These are phyloP conservation scores for Thumatha senex DNA, from an alignment of 2,888 invertebrate genomes.

Conservation along the genomic window DNA sequence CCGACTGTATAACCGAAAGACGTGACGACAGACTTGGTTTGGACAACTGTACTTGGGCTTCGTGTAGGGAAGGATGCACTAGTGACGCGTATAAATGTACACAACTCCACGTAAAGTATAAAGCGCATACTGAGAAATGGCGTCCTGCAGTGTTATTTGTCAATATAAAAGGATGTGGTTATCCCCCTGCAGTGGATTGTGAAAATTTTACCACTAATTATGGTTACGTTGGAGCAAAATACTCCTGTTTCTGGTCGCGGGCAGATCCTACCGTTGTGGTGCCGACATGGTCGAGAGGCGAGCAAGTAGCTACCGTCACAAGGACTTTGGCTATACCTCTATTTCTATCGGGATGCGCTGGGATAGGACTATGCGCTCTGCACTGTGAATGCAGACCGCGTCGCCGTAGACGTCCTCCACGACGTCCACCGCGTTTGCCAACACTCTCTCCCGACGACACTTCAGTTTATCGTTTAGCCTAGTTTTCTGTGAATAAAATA, in stretches of 20 bases:
- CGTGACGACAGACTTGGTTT: constrained; percentile 88
- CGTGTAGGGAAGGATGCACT: constrained; percentile 91
- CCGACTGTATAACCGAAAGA: constrained; percentile 88
- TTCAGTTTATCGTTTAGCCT: constrained; percentile 73
- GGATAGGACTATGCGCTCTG: constrained; percentile 92
- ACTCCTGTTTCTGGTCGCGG: constrained; percentile 88
- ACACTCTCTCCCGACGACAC: constrained; percentile 82
- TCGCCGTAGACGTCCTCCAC: constrained; percentile 85
- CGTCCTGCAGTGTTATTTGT: constrained; percentile 87
- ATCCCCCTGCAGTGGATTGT: constrained; percentile 90
- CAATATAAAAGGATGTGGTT: constrained; percentile 93
- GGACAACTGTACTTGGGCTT: constrained; percentile 91
- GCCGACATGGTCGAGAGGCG: constrained; percentile 91
- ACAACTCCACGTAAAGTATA: constrained; percentile 86
- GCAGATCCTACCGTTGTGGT: constrained; percentile 92
- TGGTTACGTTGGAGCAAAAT: constrained; percentile 87
- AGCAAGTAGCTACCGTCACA: constrained; percentile 91
- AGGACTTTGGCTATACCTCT: constrained; percentile 93
- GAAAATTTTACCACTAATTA: constrained; percentile 88
- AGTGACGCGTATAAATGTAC: constrained; percentile 89
- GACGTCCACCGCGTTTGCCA: constrained; percentile 85
- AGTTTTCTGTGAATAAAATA: constrained; percentile 25
- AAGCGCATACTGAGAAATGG: constrained; percentile 74
- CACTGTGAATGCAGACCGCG: constrained; percentile 93
- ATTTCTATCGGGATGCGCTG: constrained; percentile 92